These are phyloP conservation scores for Alfaro cultratus DNA, from an alignment of 2,797 vertebrate species.

Conservation along the genomic window DNA sequence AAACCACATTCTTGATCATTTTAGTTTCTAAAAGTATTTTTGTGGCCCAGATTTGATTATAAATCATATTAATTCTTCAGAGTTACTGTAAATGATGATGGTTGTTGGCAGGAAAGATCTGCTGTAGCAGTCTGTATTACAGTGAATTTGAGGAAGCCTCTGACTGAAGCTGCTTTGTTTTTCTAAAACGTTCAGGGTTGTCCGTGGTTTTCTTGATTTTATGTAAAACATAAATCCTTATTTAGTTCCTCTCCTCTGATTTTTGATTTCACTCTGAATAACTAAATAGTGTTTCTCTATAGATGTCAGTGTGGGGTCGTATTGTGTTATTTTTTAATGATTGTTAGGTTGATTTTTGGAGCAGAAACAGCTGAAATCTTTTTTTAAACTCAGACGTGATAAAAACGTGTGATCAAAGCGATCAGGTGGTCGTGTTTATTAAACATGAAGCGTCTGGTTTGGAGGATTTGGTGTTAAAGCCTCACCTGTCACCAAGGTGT, in stretches of 20 bases:
- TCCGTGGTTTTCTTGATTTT: too few species aligned
- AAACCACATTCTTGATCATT: too few species aligned
- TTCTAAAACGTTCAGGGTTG: too few species aligned
- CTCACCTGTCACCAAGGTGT: slow-evolving; percentile 88
- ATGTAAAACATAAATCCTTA: too few species aligned
- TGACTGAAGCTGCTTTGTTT: too few species aligned
- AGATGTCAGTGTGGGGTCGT: not conserved
- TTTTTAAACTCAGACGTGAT: not conserved
- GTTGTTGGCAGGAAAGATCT: too few species aligned
- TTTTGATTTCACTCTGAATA: not conserved
- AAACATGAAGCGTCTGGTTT: not conserved
- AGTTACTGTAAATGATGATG: too few species aligned
- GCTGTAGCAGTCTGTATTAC: too few species aligned
- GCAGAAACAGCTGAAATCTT: not conserved
- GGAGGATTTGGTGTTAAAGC: slow-evolving; percentile 33
- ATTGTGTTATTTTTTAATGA: not conserved
- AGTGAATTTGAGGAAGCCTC: too few species aligned
- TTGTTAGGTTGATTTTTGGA: not conserved
- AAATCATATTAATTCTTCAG: too few species aligned
- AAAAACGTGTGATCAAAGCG: not conserved
- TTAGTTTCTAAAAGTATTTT: too few species aligned
- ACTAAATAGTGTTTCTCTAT: not conserved
- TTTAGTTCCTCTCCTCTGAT: not conserved
- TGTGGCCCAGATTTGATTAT: too few species aligned
- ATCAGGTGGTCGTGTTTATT: not conserved